Percentiles rank a stretch among this genome's conserved stretches.
These are phyloP conservation scores for Pseudocheirus occidentalis DNA, from an alignment of 2,797 vertebrate genomes.

Conservation along the genomic window DNA sequence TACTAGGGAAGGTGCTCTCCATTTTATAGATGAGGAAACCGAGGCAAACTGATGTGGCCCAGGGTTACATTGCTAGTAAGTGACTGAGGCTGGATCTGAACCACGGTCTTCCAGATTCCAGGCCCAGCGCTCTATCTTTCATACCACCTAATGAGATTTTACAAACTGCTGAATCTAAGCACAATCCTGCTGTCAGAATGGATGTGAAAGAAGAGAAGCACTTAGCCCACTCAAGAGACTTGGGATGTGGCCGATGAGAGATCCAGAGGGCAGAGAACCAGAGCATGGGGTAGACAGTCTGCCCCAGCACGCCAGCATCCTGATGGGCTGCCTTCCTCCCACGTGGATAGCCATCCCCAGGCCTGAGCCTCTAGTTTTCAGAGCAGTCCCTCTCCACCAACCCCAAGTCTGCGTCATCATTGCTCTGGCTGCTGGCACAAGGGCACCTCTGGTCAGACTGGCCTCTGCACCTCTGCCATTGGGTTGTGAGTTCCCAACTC, in stretches of 20 bases:
- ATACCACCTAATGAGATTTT: not conserved
- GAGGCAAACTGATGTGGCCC: not conserved
- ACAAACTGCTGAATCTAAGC: not conserved
- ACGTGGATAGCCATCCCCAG: not conserved
- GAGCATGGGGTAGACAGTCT: no score
- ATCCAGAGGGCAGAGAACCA: not conserved
- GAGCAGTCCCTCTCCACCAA: not conserved
- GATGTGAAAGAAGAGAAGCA: not conserved
- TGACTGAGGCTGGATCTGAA: not conserved
- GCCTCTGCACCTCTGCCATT: not conserved
- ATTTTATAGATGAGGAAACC: not conserved
- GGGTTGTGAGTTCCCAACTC: not conserved
- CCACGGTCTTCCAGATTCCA: not conserved
- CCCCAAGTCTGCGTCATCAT: no score
- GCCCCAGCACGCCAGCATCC: no score
- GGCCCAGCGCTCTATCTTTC: not conserved
- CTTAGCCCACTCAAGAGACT: not conserved
- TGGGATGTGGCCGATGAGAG: not conserved
- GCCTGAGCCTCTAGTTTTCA: not conserved
- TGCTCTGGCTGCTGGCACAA: no score
- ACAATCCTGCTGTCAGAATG: not conserved
- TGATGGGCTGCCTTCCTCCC: not conserved
- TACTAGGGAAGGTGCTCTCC: not conserved
- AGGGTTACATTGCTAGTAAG: not conserved
- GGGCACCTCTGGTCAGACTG: no score